A percentile compares a stretch with the other conserved stretches of the same genome.
phyloP scores from a whole-genome alignment of 2,888 invertebrate species.

The Meiosimyza platycephala region DNA sequence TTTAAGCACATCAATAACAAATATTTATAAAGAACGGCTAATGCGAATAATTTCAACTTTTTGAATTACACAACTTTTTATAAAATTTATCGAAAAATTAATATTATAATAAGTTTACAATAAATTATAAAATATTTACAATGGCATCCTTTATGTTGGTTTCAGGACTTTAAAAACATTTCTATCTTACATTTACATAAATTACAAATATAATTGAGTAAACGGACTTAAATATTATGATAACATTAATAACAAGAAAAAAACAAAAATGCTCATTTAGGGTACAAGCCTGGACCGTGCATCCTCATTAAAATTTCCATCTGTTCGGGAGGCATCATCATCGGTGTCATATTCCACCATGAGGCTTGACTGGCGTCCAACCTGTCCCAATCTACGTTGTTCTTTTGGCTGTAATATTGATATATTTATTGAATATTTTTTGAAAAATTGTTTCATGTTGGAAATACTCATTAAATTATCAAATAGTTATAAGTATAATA shows the following conservation, averaged over 20 bases:
- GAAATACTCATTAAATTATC: too few species aligned
- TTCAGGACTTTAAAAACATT: too few species aligned
- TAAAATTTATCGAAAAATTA: background rate
- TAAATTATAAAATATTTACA: conserved; percentile 27
- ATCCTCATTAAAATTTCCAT: conserved; percentile 58
- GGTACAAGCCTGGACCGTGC: conserved; percentile 59
- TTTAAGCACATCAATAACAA: too few species aligned
- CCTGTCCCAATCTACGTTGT: conserved; percentile 48
- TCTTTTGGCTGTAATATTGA: conserved; percentile 46
- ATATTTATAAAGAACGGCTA: too few species aligned
- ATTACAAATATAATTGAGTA: too few species aligned
- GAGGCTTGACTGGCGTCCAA: conserved; percentile 42
- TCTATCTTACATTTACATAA: too few species aligned
- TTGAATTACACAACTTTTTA: too few species aligned
- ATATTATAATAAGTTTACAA: background rate
- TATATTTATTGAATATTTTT: background rate
- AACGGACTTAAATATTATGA: too few species aligned
- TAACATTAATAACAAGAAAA: conserved; percentile 4
- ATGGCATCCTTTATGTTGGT: conserved; percentile 16
- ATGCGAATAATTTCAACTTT: too few species aligned
- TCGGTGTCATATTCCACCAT: conserved; percentile 53
- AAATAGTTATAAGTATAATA: too few species aligned
- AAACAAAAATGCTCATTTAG: conserved; percentile 47
- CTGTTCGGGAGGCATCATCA: conserved; percentile 50
- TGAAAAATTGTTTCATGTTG: background rate